Percentiles rank a stretch among this genome's conserved stretches.
phyloP scores from a whole-genome alignment of 1,140 invertebrate species.

The Cephus cinctus region DNA sequence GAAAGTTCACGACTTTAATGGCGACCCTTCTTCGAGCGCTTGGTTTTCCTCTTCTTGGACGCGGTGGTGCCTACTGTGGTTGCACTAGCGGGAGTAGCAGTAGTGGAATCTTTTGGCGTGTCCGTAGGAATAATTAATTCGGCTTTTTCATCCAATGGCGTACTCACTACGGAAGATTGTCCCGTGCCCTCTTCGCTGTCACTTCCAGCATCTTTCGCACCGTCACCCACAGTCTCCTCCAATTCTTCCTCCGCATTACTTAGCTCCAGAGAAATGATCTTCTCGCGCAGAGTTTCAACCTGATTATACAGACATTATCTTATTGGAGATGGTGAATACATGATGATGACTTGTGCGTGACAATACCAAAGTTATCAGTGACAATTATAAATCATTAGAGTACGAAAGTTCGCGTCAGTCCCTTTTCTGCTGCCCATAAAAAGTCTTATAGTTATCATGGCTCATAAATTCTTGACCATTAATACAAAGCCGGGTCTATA shows the following conservation, averaged over 20 bases:
- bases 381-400: no score
- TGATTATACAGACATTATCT: conserved; percentile 46
- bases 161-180: conserved; percentile 35
- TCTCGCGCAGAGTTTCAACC: conserved; percentile 85
- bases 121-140: conserved; percentile 33
- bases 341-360: no score
- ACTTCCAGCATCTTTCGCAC: conserved; percentile 53
- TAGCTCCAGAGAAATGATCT: conserved; percentile 83
- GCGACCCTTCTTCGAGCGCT: conserved; percentile 46
- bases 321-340: no score
- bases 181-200: conserved; percentile 45
- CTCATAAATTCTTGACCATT: no score
- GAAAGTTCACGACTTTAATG: conserved; percentile 30
- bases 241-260: conserved; percentile 66
- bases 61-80: conserved; percentile 42
- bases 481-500: no score
- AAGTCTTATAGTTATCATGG: no score
- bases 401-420: no score
- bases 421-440: no score
- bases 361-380: no score
- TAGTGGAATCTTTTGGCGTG: conserved; percentile 35
- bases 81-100: conserved; percentile 29
- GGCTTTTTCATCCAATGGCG: conserved; percentile 36
- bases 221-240: conserved; percentile 50
- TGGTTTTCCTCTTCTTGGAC: conserved; percentile 54